These are phyloP conservation scores for Mastomys natalensis DNA, from an alignment of 2,113 vertebrate genomes.

Conservation along the genomic window DNA sequence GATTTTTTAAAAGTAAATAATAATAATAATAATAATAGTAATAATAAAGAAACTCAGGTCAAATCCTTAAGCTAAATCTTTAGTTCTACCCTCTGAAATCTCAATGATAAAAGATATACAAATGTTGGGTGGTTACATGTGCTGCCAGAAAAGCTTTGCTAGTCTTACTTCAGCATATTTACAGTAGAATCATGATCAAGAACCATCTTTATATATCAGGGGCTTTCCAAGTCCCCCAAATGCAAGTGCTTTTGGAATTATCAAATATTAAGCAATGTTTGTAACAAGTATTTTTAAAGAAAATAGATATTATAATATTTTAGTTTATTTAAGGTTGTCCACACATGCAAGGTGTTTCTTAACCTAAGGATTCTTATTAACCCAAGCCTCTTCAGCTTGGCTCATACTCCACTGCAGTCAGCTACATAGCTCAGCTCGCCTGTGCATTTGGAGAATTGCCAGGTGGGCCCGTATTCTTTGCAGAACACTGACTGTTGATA, in stretches of 20 bases:
- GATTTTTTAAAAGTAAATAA: too few relatives aligned
- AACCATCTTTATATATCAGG: neutral
- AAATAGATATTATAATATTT: slow-evolving; percentile 35
- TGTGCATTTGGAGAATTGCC: neutral
- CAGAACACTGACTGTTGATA: slow-evolving; percentile 56
- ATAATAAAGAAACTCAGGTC: too few relatives aligned
- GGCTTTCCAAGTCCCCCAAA: neutral
- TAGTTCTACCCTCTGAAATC: neutral
- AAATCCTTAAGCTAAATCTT: slow-evolving; percentile 41
- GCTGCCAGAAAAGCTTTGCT: neutral
- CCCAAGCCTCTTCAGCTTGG: neutral
- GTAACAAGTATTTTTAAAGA: neutral
- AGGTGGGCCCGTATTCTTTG: neutral
- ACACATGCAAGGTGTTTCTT: neutral
- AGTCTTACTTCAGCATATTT: neutral
- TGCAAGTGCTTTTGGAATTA: slow-evolving; percentile 3
- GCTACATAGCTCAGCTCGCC: neutral
- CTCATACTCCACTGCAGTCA: neutral
- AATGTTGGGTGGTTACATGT: neutral
- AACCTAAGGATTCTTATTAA: slow-evolving; percentile 44
- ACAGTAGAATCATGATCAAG: neutral
- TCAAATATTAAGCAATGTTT: slow-evolving; percentile 3
- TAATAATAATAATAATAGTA: too few relatives aligned
- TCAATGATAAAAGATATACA: neutral
- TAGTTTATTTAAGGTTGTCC: slow-evolving; percentile 52